Evolutionary conservation across 2,888 invertebrate genomes (phyloP), one percentile per base, ranked within the genome.

Genomic region (Eupithecia vulgata): DNA sequence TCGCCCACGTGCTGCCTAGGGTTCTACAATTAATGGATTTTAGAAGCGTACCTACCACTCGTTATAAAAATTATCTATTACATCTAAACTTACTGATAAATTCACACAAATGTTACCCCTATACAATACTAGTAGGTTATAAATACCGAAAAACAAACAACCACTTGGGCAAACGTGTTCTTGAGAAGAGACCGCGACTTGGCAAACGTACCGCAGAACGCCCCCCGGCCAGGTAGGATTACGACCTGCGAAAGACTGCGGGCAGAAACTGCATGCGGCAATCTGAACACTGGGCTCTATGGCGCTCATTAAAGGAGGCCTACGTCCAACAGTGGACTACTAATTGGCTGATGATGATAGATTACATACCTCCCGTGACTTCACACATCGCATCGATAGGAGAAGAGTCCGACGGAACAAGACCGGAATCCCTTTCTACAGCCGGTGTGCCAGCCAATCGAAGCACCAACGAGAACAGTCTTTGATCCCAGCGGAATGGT

Each of bases 401-500:
- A 52, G 99, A 98, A 70, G 97, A 96, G 87, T 99, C 99, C 72
- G 98, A 98, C 13, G 99, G 98, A 48, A 99, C 99, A 72, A 98
- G 95, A 8, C 98, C 98, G 6, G 97, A 96, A 85, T 98, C 98
- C 79, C 98, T 95, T 84, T 98, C 98, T 67, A 97, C 96, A 3
- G 97, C 97, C 5, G 98, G 99, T 64, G 98, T 98, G 6, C 99
- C 99, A 59, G 99, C 97, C 88, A 99, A 95, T 77, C 99, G 95
- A 71, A 99, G 95, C 66, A 99, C 99, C 84, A 99, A 94, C 4
- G 99, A 98, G 94, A 99, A 99, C 76, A 99, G 95, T 81, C 99
- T 96, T 93, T 99, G 99, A 94, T 99, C 99, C 99, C 99, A 99
- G 80, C 99, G 96, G 91, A 99, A 99, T n/a, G 99, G 99, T 91